Evolutionary conservation across 2,797 vertebrate genomes (phyloP), one percentile per base, ranked within the genome.

Genomic region (Cynodonichthys magdalenae): DNA sequence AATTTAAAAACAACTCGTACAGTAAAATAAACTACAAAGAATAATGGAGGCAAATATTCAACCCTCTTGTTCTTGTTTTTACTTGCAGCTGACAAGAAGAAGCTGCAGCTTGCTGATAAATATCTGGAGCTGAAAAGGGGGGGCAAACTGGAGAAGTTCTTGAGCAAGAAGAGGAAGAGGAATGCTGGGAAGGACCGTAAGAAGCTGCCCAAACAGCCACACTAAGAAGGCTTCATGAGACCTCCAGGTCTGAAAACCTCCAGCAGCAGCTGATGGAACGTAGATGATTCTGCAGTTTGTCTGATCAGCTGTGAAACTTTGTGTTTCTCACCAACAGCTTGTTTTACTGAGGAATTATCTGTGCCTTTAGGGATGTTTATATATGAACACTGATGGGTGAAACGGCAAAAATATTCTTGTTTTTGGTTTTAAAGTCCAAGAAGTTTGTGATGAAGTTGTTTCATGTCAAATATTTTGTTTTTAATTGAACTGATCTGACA

Each of bases 121-220:
- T 99, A 93, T 66, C 72, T 89, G 46, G 91, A 95, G 67, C 90
- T 99, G 85, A 98, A 96, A 91, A 95, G 85, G 77, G 95, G 94
- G 29, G 96, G 96, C 50, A 98, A 98, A 78, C 89, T 99, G 81
- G 95, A 98, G 58, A 95, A 91, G 77, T 98, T 98, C 91, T 84
- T 99, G 72, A 95, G 71, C 81, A 96, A 96, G 86, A 99, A 97
- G 90, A 94, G 97, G 77, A 97, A 96, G 79, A 93, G 95, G 56
- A 99, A 99, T 19, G 95, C 96, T 0, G 88, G 76, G n/a, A 98
- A 98, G 77, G 97, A 99, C 85, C 94, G 94, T 64, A 91, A 85
- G 80, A 93, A 88, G 54, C 89, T 99, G 56, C 96, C 97, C 46
- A 72, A 65, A 77, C 92, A 92, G 68, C 63, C 48, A 48, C 81